phyloP scores from a whole-genome alignment of 2,113 vertebrate genomes.

The Cryptomyrus ogoouensis region DNA sequence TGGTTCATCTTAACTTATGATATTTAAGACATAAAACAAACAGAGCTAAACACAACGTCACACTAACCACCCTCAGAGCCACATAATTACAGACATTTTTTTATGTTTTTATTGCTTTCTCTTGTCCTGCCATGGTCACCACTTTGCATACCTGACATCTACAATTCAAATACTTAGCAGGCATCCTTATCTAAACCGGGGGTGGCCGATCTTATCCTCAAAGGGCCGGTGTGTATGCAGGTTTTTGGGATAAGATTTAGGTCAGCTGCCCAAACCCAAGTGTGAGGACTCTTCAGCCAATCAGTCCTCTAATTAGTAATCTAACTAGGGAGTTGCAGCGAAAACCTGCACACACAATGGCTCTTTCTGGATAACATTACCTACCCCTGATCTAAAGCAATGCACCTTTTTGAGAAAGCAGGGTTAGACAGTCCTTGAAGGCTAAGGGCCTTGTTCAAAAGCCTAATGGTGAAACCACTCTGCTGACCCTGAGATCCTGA shows the following conservation, averaged over 20 bases:
- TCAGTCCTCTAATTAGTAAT: not conserved
- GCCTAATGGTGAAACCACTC: not conserved
- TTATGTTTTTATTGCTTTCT: conserved; percentile 24
- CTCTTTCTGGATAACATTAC: not conserved
- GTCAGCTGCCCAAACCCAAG: not conserved
- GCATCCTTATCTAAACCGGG: not conserved
- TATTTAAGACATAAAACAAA: not conserved
- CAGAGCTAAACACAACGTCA: not conserved
- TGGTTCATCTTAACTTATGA: not conserved
- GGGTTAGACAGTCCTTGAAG: not conserved
- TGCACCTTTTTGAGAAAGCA: not conserved
- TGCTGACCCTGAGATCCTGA: not conserved
- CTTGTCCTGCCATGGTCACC: not conserved
- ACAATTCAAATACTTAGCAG: not conserved
- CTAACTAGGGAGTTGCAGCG: not conserved
- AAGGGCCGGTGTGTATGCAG: not conserved
- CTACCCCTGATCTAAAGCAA: not conserved
- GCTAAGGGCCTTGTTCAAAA: not conserved
- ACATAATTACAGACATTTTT: not conserved
- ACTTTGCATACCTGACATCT: not conserved
- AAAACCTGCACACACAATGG: not conserved
- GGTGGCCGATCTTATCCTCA: not conserved
- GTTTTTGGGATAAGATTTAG: not conserved
- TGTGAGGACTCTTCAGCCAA: not conserved
- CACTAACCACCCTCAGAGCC: not conserved